These are phyloP conservation scores for Neotoma lepida DNA, from an alignment of 2,113 vertebrate genomes.

Conservation along the genomic window DNA sequence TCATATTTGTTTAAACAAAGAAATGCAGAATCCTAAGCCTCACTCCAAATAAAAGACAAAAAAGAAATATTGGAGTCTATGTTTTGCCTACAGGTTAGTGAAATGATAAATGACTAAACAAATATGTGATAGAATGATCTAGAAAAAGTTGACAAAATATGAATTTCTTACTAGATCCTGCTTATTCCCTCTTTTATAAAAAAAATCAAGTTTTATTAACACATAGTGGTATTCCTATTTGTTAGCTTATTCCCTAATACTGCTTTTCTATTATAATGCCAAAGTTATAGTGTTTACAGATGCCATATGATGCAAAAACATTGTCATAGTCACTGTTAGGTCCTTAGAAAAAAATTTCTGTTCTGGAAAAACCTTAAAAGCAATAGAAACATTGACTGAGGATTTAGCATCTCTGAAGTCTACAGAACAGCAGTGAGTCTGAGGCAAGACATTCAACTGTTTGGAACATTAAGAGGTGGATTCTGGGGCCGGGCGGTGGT, in stretches of 20 bases:
- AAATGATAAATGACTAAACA: neutral
- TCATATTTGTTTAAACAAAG: neutral
- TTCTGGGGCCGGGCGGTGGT: too few species aligned
- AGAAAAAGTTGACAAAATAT: neutral
- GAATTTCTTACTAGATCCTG: neutral
- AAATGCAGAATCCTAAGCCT: neutral
- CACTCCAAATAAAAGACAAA: neutral
- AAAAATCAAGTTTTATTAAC: neutral
- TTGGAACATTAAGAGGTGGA: neutral
- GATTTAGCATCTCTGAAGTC: neutral
- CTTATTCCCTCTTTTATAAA: neutral
- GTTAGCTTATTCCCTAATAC: neutral
- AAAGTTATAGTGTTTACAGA: neutral
- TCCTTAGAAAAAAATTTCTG: neutral
- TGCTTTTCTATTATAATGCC: neutral
- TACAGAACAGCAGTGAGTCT: neutral
- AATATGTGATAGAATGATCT: too few species aligned
- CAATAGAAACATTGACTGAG: neutral
- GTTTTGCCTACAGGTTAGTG: neutral
- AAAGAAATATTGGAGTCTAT: accelerated
- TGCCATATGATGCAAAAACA: neutral
- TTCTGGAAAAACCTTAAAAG: neutral
- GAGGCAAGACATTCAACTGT: neutral
- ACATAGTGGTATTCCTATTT: neutral
- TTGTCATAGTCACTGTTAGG: neutral